phyloP scores from a whole-genome alignment of 2,888 invertebrate species.

The Lottia scabra region DNA sequence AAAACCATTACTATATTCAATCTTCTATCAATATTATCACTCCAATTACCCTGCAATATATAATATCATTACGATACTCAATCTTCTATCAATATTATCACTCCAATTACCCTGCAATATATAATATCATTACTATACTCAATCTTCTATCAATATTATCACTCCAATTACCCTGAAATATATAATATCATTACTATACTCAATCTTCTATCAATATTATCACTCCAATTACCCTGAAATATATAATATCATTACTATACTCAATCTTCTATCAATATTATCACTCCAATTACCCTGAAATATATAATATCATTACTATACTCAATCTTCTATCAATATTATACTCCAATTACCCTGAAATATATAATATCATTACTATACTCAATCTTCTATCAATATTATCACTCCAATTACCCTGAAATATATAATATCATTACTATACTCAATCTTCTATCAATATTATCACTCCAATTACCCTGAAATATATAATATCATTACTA shows the following conservation, averaged over 20 bases:
- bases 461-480: constrained; percentile 68
- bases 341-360: constrained; percentile 67
- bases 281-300: too few relatives aligned
- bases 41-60: constrained; percentile 64
- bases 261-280: constrained; percentile 39
- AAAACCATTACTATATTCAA: constrained; percentile 59
- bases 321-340: constrained; percentile 55
- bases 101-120: constrained; percentile 65
- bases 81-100: constrained; percentile 60
- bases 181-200: constrained; percentile 58
- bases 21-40: constrained; percentile 62
- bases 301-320: constrained; percentile 54
- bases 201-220: constrained; percentile 56
- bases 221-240: constrained; percentile 67
- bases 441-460: constrained; percentile 55
- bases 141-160: constrained; percentile 49
- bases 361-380: constrained; percentile 57
- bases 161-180: too few relatives aligned
- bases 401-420: constrained; percentile 68
- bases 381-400: constrained; percentile 55
- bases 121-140: constrained; percentile 42
- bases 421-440: constrained; percentile 55
- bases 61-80: constrained; percentile 59
- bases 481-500: constrained; percentile 41
- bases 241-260: constrained; percentile 14